Evolutionary conservation across 2,113 vertebrate species (phyloP), one percentile per base, ranked within the genome.

Genomic region (Chaenogobius annularis): DNA sequence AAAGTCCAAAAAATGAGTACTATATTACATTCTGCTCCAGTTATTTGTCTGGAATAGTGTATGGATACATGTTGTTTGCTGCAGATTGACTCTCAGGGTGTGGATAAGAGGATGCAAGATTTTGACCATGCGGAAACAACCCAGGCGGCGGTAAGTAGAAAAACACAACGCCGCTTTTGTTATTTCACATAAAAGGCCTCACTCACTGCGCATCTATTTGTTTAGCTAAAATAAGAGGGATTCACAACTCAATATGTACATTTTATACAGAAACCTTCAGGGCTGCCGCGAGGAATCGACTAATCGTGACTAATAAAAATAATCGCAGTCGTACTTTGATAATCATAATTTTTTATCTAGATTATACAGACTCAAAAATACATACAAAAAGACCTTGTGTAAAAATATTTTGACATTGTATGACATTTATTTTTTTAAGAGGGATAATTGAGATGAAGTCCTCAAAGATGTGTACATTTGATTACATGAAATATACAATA

Each of bases 81-180:
- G 15, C 73, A 94, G 98, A 95, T 97, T 70, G 97, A 98, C 76
- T 86, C 91, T 54, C 93, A 93, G 0, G 95, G 95, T 6, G 86
- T 91, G 81, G 94, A 96, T 37, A 90, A 83, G 26, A 80, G 69
- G 95, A 94, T 87, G 96, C 92, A 82, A 54, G 80, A 91, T 10
- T 84, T 47, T 40, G 87, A 73, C 77, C n/a, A 73, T 63, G 87
- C 68, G 55, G 92, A 87, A 13, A 12, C 93, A 81, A 93, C 81
- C 73, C 98, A 94, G 85, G 94, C 94, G 81, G 91, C 94, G 61
- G 97, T 98, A 89, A 93, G 95, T 88, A 68, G 68, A 8, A 40
- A n/a, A 1, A 35, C 31, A 59, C 23, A 15, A 8, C 14, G 55
- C 26, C 14, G 50, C 50, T 54, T 50, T 54, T 54, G 50, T 54